A percentile compares a stretch with the other conserved stretches of the same genome.
Conservation (phyloP, 2,888 invertebrate species). For the Thecophora atra region DNA sequence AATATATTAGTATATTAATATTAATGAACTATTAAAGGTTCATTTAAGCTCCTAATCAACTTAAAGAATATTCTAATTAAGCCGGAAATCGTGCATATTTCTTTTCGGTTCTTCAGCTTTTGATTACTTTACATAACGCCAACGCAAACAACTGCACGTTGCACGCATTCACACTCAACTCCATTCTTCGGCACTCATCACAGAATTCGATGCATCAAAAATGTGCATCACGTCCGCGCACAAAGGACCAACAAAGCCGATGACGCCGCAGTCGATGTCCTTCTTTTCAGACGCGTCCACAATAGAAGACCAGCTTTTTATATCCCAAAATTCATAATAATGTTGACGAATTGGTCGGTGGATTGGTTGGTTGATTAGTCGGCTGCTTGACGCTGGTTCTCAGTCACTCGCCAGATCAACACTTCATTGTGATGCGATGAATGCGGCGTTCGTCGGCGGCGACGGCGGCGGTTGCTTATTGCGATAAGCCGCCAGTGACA, state of each 20-base stretch:
- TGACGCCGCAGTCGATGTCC: background rate
- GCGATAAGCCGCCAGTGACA: slow-evolving; percentile 24
- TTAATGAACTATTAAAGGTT: too few relatives aligned
- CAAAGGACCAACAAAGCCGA: slow-evolving; percentile 13
- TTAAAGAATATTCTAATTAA: too few relatives aligned
- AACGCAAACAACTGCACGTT: too few relatives aligned
- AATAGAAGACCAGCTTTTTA: slow-evolving; percentile 11
- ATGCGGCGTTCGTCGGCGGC: background rate
- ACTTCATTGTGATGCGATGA: slow-evolving; percentile 15
- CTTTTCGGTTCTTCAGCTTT: too few relatives aligned
- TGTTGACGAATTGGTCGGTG: slow-evolving; percentile 15
- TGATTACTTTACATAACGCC: too few relatives aligned
- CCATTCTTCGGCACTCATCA: too few relatives aligned
- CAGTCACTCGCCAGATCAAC: slow-evolving; percentile 25
- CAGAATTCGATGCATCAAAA: background rate
- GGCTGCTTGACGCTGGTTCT: background rate
- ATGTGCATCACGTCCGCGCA: slow-evolving; percentile 3
- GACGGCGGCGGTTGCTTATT: background rate
- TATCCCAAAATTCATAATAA: slow-evolving; percentile 17
- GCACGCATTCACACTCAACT: too few relatives aligned
- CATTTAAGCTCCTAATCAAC: too few relatives aligned
- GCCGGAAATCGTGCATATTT: too few relatives aligned
- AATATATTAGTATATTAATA: too few relatives aligned
- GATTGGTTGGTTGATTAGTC: background rate
- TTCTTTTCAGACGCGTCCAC: background rate